A percentile compares a stretch with the other conserved stretches of the same genome.
Evolutionary conservation across 2,888 invertebrate species (phyloP).

Genomic region (Phoenoteleia sp.): DNA sequence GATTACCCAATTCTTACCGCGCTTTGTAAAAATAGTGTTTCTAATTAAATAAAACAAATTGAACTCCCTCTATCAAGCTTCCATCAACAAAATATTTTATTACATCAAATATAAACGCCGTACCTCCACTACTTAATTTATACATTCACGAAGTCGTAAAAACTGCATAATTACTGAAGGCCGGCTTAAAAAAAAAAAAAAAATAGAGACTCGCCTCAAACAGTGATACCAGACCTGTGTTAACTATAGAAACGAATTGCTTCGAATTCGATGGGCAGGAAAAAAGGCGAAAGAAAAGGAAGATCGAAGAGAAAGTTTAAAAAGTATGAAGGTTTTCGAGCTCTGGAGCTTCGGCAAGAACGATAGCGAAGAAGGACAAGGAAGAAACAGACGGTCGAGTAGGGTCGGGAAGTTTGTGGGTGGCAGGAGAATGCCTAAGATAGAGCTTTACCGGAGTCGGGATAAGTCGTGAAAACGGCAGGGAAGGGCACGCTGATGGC

Average conservation of each 20-base stretch:
- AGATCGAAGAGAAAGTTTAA: constrained; percentile 35
- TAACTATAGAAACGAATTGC: constrained; percentile 46
- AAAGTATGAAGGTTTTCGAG: constrained; percentile 60
- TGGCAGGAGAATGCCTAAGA: constrained; percentile 69
- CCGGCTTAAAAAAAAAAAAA: too few species aligned
- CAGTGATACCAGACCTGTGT: constrained; percentile 7
- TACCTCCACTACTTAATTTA: too few species aligned
- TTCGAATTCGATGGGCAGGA: constrained; percentile 47
- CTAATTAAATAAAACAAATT: too few species aligned
- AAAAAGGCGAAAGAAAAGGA: constrained; percentile 19
- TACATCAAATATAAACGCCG: too few species aligned
- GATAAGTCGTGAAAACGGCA: constrained; percentile 70
- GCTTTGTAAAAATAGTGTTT: too few species aligned
- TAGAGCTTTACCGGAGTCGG: constrained; percentile 68
- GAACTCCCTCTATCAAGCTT: too few species aligned
- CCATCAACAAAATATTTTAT: too few species aligned
- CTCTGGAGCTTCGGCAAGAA: constrained; percentile 59
- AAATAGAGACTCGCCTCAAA: not conserved
- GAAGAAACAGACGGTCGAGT: constrained; percentile 70
- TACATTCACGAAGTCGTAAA: too few species aligned
- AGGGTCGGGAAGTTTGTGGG: constrained; percentile 70
- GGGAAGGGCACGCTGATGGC: constrained; percentile 73
- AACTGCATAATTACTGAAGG: too few species aligned
- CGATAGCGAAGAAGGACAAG: constrained; percentile 57
- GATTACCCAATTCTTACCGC: too few species aligned